Evolutionary conservation across 1,140 invertebrate genomes (phyloP).

Genomic region (Leptinotarsa undecemlineata): DNA sequence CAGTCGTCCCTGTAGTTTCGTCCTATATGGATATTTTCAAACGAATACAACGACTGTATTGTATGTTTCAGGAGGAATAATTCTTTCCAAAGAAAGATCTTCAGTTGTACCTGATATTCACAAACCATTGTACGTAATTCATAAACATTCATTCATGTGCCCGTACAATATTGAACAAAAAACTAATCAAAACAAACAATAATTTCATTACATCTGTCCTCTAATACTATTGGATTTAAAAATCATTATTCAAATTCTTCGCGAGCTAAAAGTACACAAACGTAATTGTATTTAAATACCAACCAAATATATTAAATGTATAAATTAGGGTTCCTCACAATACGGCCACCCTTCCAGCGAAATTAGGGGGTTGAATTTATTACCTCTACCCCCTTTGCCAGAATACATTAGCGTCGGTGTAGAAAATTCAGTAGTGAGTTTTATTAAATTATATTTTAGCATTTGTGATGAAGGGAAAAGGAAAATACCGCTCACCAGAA

Average conservation of each 20-base stretch:
- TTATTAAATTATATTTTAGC: too few species aligned
- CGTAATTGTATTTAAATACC: conserved; percentile 39
- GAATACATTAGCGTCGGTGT: not conserved
- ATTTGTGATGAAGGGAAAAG: too few species aligned
- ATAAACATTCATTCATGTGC: too few species aligned
- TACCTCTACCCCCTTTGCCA: conserved; percentile 38
- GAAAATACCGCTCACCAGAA: too few species aligned
- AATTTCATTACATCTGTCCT: conserved; percentile 20
- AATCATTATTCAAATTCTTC: conserved; percentile 21
- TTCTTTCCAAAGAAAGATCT: too few species aligned
- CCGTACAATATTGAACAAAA: too few species aligned
- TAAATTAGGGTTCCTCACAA: conserved; percentile 43
- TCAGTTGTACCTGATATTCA: too few species aligned
- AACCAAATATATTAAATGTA: conserved; percentile 41
- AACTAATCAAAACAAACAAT: conserved; percentile 21
- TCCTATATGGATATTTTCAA: too few species aligned
- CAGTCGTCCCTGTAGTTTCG: too few species aligned
- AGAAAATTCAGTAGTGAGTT: not conserved
- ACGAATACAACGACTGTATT: too few species aligned
- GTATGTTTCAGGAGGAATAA: too few species aligned
- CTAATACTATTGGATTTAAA: conserved; percentile 1
- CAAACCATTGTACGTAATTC: too few species aligned
- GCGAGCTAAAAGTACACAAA: conserved; percentile 19
- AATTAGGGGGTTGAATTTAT: conserved; percentile 44
- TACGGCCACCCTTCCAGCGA: conserved; percentile 33